Evolutionary conservation across 2,113 vertebrate species (phyloP).

Genomic region (Tachysurus fulvidraco): DNA sequence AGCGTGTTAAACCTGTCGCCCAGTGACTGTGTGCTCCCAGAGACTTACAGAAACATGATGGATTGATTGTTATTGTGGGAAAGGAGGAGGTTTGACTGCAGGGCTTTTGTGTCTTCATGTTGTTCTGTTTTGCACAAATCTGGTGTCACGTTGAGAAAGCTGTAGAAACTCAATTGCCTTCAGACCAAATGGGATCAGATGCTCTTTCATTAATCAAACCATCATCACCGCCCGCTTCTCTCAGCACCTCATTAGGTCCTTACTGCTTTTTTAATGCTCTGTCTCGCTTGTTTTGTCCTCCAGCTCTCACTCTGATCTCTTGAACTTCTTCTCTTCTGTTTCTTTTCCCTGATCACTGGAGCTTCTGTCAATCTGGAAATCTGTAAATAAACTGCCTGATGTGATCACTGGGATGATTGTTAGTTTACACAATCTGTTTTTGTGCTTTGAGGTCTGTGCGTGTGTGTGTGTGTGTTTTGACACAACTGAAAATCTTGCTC

Average conservation of each 20-base stretch:
- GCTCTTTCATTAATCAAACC: not conserved
- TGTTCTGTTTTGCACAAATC: not conserved
- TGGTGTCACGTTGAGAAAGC: slow-evolving; percentile 32
- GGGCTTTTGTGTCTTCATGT: slow-evolving; percentile 13
- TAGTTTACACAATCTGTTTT: slow-evolving; percentile 23
- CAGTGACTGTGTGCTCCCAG: slow-evolving; percentile 22
- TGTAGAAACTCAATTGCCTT: not conserved
- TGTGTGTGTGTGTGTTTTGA: not conserved
- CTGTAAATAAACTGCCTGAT: not conserved
- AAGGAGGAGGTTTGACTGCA: slow-evolving; percentile 7
- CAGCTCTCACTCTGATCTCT: not conserved
- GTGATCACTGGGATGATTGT: not conserved
- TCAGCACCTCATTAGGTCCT: slow-evolving; percentile 5
- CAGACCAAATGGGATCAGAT: not conserved
- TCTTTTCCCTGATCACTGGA: not conserved
- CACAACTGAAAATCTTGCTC: not conserved
- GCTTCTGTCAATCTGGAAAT: too few relatives aligned
- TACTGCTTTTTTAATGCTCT: not conserved
- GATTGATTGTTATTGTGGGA: slow-evolving; percentile 39
- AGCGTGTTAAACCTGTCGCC: slow-evolving; percentile 20
- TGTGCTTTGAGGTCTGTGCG: not conserved
- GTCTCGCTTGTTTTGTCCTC: not conserved
- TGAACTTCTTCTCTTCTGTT: not conserved
- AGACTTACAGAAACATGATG: slow-evolving; percentile 22
- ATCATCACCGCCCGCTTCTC: not conserved